Percentiles rank a stretch among this genome's conserved stretches.
Conservation (phyloP, 2,113 vertebrate genomes). For the Castor canadensis region DNA sequence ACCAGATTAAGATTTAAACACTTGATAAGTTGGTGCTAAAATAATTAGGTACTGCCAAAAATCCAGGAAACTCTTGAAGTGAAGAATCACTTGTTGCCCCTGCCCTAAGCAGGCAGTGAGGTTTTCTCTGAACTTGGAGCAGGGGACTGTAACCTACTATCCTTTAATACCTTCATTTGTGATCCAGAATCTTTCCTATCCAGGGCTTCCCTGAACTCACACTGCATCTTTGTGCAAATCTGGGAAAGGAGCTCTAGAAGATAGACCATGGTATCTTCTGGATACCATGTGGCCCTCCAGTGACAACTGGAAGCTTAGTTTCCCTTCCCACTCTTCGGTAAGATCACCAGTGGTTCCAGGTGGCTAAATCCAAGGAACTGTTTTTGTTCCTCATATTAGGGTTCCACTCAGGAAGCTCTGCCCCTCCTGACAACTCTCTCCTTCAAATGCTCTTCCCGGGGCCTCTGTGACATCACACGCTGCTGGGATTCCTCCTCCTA, state of each 20-base stretch:
- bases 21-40: not conserved
- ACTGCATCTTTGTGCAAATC: not conserved
- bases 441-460: not conserved
- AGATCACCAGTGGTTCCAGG: conserved; percentile 2
- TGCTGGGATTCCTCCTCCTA: not conserved
- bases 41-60: not conserved
- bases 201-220: not conserved
- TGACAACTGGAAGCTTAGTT: not conserved
- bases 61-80: not conserved
- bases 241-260: not conserved
- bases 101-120: not conserved
- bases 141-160: not conserved
- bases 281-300: not conserved
- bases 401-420: not conserved
- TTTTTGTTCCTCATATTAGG: conserved; percentile 4
- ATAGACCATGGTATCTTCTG: not conserved
- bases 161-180: not conserved
- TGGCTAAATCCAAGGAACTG: conserved; percentile 11
- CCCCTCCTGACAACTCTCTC: not conserved
- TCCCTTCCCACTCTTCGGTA: not conserved
- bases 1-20: not conserved
- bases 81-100: not conserved
- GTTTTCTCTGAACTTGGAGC: not conserved
- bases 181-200: not conserved
- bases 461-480: not conserved